Evolutionary conservation across 2,888 invertebrate species (phyloP).

Genomic region (Polylopha cassiicola): DNA sequence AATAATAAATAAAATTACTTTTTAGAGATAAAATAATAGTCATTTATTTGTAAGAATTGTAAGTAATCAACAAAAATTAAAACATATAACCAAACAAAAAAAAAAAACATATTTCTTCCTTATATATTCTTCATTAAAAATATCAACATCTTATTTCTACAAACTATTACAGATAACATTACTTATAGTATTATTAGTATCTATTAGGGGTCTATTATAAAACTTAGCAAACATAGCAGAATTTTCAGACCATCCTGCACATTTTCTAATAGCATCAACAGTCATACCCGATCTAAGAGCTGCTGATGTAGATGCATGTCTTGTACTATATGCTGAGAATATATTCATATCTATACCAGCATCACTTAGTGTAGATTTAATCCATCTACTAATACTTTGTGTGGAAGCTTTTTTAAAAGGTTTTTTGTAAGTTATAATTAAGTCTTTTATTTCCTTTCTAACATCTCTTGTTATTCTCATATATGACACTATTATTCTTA

Average conservation of each 20-base stretch:
- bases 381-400: constrained; percentile 8
- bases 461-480: neutral
- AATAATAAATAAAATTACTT: too few species aligned
- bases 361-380: neutral
- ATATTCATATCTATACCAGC: constrained; percentile 5
- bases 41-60: too few species aligned
- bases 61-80: too few species aligned
- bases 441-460: too few species aligned
- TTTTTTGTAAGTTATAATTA: neutral
- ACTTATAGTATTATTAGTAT: too few species aligned
- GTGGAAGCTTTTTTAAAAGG: too few species aligned
- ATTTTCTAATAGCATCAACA: neutral
- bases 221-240: neutral
- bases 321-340: constrained; percentile 10
- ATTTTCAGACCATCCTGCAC: neutral
- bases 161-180: too few species aligned
- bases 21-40: too few species aligned
- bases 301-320: constrained; percentile 1
- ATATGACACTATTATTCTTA: neutral
- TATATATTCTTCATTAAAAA: too few species aligned
- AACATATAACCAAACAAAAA: too few species aligned
- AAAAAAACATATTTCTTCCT: too few species aligned
- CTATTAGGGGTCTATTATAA: neutral
- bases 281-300: neutral
- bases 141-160: too few species aligned